Base-by-base conservation (phyloP, 2,113 vertebrate genomes). In the Murina feae region DNA sequence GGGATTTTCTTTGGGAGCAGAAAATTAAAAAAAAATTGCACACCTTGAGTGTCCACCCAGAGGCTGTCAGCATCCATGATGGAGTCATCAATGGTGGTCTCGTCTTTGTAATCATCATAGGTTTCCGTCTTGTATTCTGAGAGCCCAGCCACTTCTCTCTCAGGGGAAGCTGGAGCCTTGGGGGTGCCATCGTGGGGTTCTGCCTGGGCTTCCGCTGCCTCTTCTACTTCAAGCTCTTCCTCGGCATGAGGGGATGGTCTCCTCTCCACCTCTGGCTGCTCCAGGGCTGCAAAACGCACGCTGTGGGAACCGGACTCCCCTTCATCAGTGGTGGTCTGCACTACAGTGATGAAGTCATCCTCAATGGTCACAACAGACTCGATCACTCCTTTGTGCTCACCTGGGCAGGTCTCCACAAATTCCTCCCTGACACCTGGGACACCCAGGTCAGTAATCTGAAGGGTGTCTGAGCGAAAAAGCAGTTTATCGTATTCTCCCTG, bases 1-100 rank as follows among this genome's bases (percentile, higher is more conserved):
- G 93, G 96, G 51, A 63, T 71, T 97, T 95, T 88, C 95, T 95
- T 96, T 93, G 96, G 92, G 96, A 98, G 88, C 47, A 97, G 96
- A 97, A 97, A 93, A 96, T 72, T 35, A 6, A n/a, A 92, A 94
- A 87, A 98, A 96, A 93, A 98, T 98, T 91, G 97, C 98, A 99
- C 98, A 99, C 99, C 99, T 99, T 99, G 99, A 95, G 99, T 99
- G 97, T 99, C 99, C 89, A 99, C 98, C 99, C 99, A 99, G 98
- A 99, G 99, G 98, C 99, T 99, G 99, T 99, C 98, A 21, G 99
- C 98, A 86, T 99, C 99, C 98, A 99, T 98, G 97, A 99, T 98
- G 97, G 99, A 99, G 98, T 99, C 99, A 25, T 99, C 99, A 2
- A 99, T 99, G 51, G 99, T 99, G 90, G 99, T 99, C 98, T 99